Evolutionary conservation across 2,888 invertebrate species (phyloP), one percentile per base, ranked within the genome.

Genomic region (Agonum fuliginosum): DNA sequence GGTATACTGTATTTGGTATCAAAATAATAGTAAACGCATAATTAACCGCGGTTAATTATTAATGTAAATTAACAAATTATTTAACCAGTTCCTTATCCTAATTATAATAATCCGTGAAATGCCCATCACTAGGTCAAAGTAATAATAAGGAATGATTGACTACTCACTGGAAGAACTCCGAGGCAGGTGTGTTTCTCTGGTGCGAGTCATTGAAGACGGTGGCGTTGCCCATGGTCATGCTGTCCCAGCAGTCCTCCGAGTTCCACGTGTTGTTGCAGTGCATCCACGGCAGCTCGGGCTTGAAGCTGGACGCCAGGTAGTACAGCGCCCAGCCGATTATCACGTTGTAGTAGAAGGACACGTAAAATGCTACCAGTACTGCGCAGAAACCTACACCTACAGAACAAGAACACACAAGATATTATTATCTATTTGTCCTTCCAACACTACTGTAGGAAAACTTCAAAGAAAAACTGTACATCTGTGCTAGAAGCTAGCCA

Each of bases 271-370:
- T 94, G 85, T 94, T 92, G 84, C 95, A 95, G 81, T 92, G 91
- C 73, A 94, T 87, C 95, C 95, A 95, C 0, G 95, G 95, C 24
- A 95, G 88, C 82, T 93, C 91, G 0, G 90, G 87, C 0, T 90
- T 88, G 48, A 91, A 89, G 82, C 94, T 94, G 12, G 93, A 92
- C 80, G 93, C 90, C 81, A 95, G 89, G 88, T 94, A 95, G 88
- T 94, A 95, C 80, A 95, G 88, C 1, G 95, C 91, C 95, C 95
- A 95, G 62, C 91, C 94, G 82, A 95, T 94, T 82, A 95, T 95
- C 73, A 95, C 94, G 86, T 95, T 95, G 88, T 94, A 94, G 86
- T 94, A 94, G 86, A 94, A 94, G 0, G 93, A 93, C 10, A 94
- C 93, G 87, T 93, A 94, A 87, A 93, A 94, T 10, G 94, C 93